phyloP scores from a whole-genome alignment of 64 coral and sea anemone genomes.

The Actinia equina region DNA sequence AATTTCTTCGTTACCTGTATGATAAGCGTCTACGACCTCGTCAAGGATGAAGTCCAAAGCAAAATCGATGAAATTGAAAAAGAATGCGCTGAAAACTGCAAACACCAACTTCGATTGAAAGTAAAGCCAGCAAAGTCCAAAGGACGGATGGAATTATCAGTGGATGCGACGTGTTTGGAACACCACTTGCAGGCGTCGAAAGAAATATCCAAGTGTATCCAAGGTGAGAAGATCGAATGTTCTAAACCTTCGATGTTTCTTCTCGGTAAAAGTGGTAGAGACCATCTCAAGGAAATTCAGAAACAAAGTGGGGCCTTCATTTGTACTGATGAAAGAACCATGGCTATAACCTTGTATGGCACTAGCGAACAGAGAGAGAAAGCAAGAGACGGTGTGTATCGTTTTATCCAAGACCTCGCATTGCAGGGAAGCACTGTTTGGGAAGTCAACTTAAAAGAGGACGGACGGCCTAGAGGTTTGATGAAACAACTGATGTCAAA shows the following conservation, averaged over 20 bases:
- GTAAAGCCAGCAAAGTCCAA: not conserved
- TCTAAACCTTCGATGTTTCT: not conserved
- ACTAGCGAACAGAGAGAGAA: slow-evolving; percentile 12
- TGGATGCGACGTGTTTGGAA: slow-evolving; percentile 16
- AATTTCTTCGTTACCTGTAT: not conserved
- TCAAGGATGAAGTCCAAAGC: slow-evolving; percentile 8
- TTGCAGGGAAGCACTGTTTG: not conserved
- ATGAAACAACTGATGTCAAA: slow-evolving; percentile 29
- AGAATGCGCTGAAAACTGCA: not conserved
- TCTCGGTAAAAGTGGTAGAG: slow-evolving; percentile 2
- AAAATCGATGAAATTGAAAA: not conserved
- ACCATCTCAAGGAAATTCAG: slow-evolving; percentile 24
- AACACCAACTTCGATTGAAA: not conserved
- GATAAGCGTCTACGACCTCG: not conserved
- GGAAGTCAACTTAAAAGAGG: slow-evolving; percentile 33
- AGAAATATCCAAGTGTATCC: not conserved
- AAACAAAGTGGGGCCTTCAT: slow-evolving; percentile 35
- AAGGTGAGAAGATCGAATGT: slow-evolving; percentile 41
- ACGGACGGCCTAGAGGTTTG: slow-evolving; percentile 31
- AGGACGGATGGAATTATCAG: slow-evolving; percentile 12
- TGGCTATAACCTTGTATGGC: slow-evolving; percentile 27
- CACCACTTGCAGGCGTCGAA: slow-evolving; percentile 40
- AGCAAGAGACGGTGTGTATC: slow-evolving; percentile 31
- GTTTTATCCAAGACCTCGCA: slow-evolving; percentile 25
- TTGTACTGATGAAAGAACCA: slow-evolving; percentile 27